Evolutionary conservation across 2,888 invertebrate species (phyloP).

Genomic region (Tanytarsus gracilentus): DNA sequence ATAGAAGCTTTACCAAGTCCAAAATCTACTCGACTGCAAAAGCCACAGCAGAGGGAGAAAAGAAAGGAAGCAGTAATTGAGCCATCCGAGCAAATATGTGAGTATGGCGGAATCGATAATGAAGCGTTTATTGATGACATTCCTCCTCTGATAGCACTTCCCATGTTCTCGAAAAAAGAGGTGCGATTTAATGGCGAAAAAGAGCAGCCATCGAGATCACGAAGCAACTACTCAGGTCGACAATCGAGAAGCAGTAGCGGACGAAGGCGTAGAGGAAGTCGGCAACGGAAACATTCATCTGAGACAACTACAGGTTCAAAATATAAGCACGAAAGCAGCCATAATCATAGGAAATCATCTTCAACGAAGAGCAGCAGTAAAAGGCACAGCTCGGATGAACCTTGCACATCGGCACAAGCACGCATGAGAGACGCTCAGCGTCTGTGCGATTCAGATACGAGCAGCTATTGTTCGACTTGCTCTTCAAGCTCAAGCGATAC

Average conservation of each 20-base stretch:
- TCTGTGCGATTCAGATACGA: constrained; percentile 54
- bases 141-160: constrained; percentile 6
- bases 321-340: constrained; percentile 39
- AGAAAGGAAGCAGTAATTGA: neutral
- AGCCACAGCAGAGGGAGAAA: neutral
- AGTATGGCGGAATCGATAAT: neutral
- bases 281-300: constrained; percentile 12
- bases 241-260: constrained; percentile 21
- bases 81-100: constrained; percentile 15
- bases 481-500: constrained; percentile 78
- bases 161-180: constrained; percentile 37
- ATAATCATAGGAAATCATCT: constrained; percentile 33
- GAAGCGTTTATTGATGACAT: neutral
- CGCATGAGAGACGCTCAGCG: constrained; percentile 38
- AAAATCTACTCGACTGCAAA: neutral
- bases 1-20: neutral
- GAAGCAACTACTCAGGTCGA: constrained; percentile 48
- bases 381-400: constrained; percentile 6
- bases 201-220: constrained; percentile 45
- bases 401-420: constrained; percentile 31
- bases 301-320: constrained; percentile 31
- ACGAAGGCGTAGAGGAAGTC: constrained; percentile 22
- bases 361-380: neutral
- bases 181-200: constrained; percentile 43
- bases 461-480: constrained; percentile 83